Conservation (phyloP, 2,797 vertebrate species). For the Ptychadena robeensis region DNA sequence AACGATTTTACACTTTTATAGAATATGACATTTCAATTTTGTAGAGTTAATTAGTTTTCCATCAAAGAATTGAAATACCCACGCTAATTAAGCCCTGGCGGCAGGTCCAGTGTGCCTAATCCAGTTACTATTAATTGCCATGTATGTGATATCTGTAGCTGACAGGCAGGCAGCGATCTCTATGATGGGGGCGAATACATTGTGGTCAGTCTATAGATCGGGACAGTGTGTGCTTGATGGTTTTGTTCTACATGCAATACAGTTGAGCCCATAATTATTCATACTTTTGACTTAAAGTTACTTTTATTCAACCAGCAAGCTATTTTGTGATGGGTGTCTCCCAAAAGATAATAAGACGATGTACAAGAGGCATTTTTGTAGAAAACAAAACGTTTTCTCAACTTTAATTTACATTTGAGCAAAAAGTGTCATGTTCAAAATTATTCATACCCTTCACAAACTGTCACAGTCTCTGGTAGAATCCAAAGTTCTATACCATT, state of each 20-base stretch:
- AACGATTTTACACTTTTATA: conserved; percentile 5
- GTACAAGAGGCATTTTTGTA: no score
- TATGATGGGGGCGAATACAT: not conserved
- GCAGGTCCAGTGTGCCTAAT: conserved; percentile 24
- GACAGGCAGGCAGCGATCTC: not conserved
- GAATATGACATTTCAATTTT: conserved; percentile 43
- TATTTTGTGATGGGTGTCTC: no score
- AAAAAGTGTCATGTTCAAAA: no score
- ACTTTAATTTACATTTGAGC: no score
- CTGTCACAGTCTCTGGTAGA: no score
- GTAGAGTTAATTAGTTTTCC: conserved; percentile 37
- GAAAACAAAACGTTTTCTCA: no score
- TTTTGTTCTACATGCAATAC: not conserved
- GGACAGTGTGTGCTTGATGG: not conserved
- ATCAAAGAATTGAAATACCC: conserved; percentile 25
- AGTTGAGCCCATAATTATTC: no score
- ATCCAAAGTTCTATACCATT: no score
- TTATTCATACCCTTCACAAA: no score
- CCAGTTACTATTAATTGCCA: conserved; percentile 1
- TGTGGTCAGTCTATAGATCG: not conserved
- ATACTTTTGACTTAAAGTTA: no score
- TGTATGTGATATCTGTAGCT: not conserved
- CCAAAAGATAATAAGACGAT: no score
- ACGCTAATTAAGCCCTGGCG: conserved; percentile 9
- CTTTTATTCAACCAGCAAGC: no score